Evolutionary conservation across 2,113 vertebrate species (phyloP), one percentile per base, ranked within the genome.

Genomic region (Datnioides undecimradiatus): DNA sequence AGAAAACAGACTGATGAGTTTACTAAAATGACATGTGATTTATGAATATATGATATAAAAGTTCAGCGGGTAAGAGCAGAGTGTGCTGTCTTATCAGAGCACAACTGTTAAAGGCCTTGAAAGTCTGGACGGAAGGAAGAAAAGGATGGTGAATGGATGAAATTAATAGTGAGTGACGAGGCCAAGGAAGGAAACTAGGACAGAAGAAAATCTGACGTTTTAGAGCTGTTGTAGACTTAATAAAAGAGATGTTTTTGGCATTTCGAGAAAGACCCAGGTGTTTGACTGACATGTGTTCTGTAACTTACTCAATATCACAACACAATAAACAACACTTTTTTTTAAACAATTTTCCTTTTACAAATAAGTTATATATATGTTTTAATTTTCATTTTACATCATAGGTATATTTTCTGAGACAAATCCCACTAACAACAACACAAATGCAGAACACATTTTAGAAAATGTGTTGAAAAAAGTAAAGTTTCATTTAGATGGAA

Each of bases 11-110:
- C 10, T 13, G 27, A 25, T 51, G 4, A 17, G 64, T 84, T 64
- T 43, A 48, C 38, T 46, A 6, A 8, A 33, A 73, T 36, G 19
- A 79, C 55, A 60, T 51, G 16, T 3, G 9, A 64, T 76, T 79
- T 57, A 55, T 41, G 5, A 59, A 60, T 40, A 77, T 80, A 19
- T 38, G 31, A 71, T 34, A n/a, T 54, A 31, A 34, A 7, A 5
- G 23, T 25, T 67, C 8, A 57, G 3, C 64, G 40, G 5, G 27
- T 43, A 21, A 66, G 23, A 38, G 8, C 36, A 76, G 36, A 58
- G n/a, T 19, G 12, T 46, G 40, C 49, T 45, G 17, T 48, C 19
- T 58, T 36, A 46, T 76, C 62, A 57, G 12, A 80, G 43, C 23
- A 69, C 34, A n/a, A n/a, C n/a, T 43, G 31, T 3, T 41, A 67